A percentile compares a stretch with the other conserved stretches of the same genome.
These are phyloP conservation scores for Mergus octosetaceus DNA, from an alignment of 2,797 vertebrate species.

Conservation along the genomic window DNA sequence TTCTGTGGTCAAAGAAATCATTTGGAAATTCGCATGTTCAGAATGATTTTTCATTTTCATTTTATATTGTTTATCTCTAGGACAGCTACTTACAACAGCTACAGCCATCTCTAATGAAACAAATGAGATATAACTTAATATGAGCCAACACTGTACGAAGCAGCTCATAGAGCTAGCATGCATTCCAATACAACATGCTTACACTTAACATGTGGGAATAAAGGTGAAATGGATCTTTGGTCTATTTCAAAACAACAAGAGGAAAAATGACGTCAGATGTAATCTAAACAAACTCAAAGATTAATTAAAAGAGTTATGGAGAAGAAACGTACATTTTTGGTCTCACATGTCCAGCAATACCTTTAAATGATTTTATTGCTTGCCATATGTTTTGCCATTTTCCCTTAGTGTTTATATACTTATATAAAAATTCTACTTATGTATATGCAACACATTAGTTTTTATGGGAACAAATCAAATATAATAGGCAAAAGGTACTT, in stretches of 20 bases:
- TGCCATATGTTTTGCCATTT: slow-evolving; percentile 45
- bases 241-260: slow-evolving; percentile 1
- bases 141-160: not conserved
- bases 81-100: not conserved
- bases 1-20: not conserved
- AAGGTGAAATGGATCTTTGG: not conserved
- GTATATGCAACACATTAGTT: slow-evolving; percentile 16
- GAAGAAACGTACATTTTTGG: not conserved
- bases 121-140: not conserved
- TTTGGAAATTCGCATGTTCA: not conserved
- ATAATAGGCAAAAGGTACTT: slow-evolving; percentile 37
- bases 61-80: slow-evolving; percentile 25
- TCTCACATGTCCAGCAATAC: not conserved
- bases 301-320: not conserved
- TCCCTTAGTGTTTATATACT: slow-evolving; percentile 32
- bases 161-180: not conserved
- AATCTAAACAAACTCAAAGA: not conserved
- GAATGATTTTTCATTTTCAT: not conserved
- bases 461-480: slow-evolving; percentile 41
- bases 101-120: not conserved
- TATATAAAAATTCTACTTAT: slow-evolving; percentile 35
- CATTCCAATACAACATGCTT: not conserved
- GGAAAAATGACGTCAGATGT: not conserved
- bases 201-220: not conserved
- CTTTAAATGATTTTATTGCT: slow-evolving; percentile 1